phyloP scores from a whole-genome alignment of 1,140 invertebrate genomes.

The Trichonephila clavipes region DNA sequence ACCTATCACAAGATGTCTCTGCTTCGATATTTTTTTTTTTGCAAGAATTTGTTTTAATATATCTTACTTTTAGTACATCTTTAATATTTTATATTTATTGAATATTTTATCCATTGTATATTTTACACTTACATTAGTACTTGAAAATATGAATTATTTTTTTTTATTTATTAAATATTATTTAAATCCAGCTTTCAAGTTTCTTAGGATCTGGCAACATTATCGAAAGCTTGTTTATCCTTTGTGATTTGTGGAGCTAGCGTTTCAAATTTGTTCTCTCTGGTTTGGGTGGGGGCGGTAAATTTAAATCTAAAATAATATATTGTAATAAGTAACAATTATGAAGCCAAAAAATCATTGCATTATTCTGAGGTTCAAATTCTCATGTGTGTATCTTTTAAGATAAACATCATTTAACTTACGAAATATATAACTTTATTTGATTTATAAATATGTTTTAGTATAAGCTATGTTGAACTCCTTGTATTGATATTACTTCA shows the following conservation, averaged over 20 bases:
- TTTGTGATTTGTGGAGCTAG: not conserved
- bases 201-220: not conserved
- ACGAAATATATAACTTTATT: not conserved
- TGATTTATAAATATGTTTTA: not conserved
- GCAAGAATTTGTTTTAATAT: too few species aligned
- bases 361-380: not conserved
- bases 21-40: too few species aligned
- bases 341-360: not conserved
- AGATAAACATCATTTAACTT: not conserved
- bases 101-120: too few species aligned
- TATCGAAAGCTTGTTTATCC: not conserved
- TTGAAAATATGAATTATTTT: too few species aligned
- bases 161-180: too few species aligned
- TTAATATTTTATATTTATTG: too few species aligned
- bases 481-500: not conserved
- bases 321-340: not conserved
- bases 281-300: constrained; percentile 43
- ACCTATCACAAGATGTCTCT: too few species aligned
- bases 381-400: not conserved
- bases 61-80: too few species aligned
- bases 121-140: too few species aligned
- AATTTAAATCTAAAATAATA: constrained; percentile 28
- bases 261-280: not conserved
- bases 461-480: not conserved
- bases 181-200: too few species aligned